phyloP scores from a whole-genome alignment of 2,888 invertebrate genomes.

The Papilio protenor region DNA sequence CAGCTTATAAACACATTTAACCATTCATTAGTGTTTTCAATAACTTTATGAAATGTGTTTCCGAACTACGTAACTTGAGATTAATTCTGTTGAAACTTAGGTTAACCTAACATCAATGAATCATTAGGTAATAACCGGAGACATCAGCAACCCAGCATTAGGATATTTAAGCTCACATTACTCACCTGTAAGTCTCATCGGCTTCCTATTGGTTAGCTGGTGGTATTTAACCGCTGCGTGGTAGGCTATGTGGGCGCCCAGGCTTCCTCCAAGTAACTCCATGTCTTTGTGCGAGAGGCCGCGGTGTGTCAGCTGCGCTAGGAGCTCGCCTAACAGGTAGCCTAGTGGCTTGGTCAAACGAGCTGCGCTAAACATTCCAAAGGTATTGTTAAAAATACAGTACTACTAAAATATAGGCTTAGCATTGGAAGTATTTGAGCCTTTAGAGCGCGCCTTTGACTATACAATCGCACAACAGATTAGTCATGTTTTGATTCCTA shows the following conservation, averaged over 20 bases:
- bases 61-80: no score
- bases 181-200: conserved; percentile 65
- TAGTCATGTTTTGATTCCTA: no score
- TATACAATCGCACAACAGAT: no score
- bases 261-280: conserved; percentile 68
- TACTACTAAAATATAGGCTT: not conserved
- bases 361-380: conserved; percentile 63
- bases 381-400: not conserved
- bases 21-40: no score
- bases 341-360: conserved; percentile 73
- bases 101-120: no score
- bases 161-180: not conserved
- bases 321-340: conserved; percentile 64
- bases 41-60: no score
- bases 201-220: conserved; percentile 63
- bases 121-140: no score
- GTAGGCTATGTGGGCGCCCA: conserved; percentile 75
- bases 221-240: conserved; percentile 64
- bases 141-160: no score
- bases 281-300: conserved; percentile 66
- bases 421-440: no score
- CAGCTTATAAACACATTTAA: no score
- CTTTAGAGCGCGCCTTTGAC: no score
- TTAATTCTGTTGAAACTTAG: no score
- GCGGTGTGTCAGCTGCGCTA: conserved; percentile 63